phyloP scores from a whole-genome alignment of 2,888 invertebrate species.

The Trypoxylon attenuatum region DNA sequence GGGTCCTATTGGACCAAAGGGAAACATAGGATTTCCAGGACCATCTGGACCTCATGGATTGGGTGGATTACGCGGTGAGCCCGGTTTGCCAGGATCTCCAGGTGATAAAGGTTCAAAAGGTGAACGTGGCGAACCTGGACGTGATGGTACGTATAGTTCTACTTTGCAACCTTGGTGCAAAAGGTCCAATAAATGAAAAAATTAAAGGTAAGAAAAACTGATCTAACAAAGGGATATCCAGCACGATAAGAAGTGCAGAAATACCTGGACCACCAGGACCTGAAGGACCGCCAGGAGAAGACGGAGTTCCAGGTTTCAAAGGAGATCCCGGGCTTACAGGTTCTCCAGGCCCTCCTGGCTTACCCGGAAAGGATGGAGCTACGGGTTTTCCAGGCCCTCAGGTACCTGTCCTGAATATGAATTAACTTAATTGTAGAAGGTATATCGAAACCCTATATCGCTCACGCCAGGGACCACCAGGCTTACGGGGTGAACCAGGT shows the following conservation, averaged over 20 bases:
- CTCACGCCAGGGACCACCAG: slow-evolving; percentile 60
- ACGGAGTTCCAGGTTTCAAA: slow-evolving; percentile 83
- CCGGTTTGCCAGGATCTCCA: slow-evolving; percentile 66
- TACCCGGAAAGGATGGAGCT: slow-evolving; percentile 81
- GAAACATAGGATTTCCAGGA: slow-evolving; percentile 66
- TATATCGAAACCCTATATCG: background rate
- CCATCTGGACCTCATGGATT: slow-evolving; percentile 59
- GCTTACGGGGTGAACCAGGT: slow-evolving; percentile 67
- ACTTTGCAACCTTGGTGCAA: no score
- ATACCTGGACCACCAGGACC: slow-evolving; percentile 81
- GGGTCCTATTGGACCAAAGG: slow-evolving; percentile 66
- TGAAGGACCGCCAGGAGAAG: slow-evolving; percentile 81
- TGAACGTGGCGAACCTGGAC: slow-evolving; percentile 46
- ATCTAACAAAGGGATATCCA: no score
- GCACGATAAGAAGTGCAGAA: no score
- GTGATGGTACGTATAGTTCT: slow-evolving; percentile 50
- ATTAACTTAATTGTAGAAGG: background rate
- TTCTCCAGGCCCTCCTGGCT: slow-evolving; percentile 76
- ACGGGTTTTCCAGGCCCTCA: slow-evolving; percentile 75
- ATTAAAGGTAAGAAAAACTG: no score
- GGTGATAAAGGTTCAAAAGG: slow-evolving; percentile 48
- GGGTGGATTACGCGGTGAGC: slow-evolving; percentile 37
- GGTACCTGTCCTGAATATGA: slow-evolving; percentile 10
- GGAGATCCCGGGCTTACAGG: slow-evolving; percentile 81
- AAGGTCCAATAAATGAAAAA: no score